Base-by-base conservation (phyloP, 2,888 invertebrate genomes). In the Eupithecia exiguata region DNA sequence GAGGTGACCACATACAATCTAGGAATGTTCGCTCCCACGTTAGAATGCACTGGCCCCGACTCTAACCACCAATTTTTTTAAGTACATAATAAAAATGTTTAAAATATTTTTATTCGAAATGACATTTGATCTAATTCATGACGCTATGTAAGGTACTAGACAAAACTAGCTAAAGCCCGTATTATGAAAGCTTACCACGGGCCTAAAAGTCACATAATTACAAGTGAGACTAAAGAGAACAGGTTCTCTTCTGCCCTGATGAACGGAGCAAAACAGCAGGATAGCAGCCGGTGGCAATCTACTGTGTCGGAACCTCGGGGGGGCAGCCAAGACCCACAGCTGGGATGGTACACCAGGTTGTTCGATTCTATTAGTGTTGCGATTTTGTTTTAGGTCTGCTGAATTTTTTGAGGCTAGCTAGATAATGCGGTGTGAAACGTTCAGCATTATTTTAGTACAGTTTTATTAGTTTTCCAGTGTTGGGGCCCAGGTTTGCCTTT, bases 11-110 rank as follows among this genome's bases (percentile, higher is more conserved):
- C 70, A 65, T 68, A 66, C 46, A 61, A 70, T 61, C 70, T 68
- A 70, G 73, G 75, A 73, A 73, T 73, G 73, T 67, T 70, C 53
- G 75, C 69, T 76, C 73, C 68, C 75, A 76, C 75, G 70, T 68
- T 70, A 70, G 70, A 70, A 75, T 70, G 70, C 75, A 73, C 61
- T 40, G 53, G 62, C 62, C 58, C n/a, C 25, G 58, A 58, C 58
- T 1, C 21, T 58, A 25, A 21, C 5, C 12, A 58, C 58, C 25
- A 25, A 5, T 53, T 53, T n/a, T 46, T 0, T 30, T 3, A 30
- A 4, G 4, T 14, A 43, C 5, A 16, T 16, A 16, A 16, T 6
- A 46, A 46, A 46, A 46, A 46, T 18, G 7, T 46, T 46, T n/a
- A 1, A 49, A 18, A n/a, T 49, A n/a, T n/a, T 9, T 49, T n/a